Evolutionary conservation across 1,140 invertebrate species (phyloP).

Genomic region (Drosophila serrata): DNA sequence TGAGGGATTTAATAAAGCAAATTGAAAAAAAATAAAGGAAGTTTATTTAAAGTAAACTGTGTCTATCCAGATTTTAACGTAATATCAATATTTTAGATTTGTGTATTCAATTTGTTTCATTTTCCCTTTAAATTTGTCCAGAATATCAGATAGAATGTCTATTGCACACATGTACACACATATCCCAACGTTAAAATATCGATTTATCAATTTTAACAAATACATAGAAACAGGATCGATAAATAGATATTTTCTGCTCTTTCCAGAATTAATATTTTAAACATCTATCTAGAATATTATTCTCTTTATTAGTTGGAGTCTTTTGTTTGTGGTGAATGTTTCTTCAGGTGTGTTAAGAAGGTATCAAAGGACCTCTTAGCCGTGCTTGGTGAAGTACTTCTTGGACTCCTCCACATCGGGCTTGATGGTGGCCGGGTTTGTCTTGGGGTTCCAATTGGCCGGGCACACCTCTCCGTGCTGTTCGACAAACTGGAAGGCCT

Average conservation of each 20-base stretch:
- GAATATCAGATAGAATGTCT: not conserved
- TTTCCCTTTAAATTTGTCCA: not conserved
- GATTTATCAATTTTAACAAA: not conserved
- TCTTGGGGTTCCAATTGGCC: slow-evolving; percentile 93
- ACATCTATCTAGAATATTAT: not conserved
- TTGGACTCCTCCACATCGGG: slow-evolving; percentile 92
- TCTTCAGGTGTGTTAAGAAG: slow-evolving; percentile 9
- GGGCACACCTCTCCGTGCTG: slow-evolving; percentile 97
- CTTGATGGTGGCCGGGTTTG: slow-evolving; percentile 92
- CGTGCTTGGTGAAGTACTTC: slow-evolving; percentile 90
- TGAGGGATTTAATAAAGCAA: not conserved
- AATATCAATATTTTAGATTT: too few species aligned
- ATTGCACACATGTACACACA: not conserved
- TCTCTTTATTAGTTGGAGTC: slow-evolving; percentile 30
- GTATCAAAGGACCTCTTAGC: slow-evolving; percentile 58
- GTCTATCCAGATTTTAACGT: too few species aligned
- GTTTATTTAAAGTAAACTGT: too few species aligned
- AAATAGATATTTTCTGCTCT: not conserved
- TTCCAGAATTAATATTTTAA: not conserved
- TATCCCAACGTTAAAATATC: not conserved
- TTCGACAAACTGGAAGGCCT: slow-evolving; percentile 97
- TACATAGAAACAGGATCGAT: not conserved
- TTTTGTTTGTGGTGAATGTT: slow-evolving; percentile 48
- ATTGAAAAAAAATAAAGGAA: not conserved
- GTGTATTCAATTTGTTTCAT: too few species aligned